phyloP scores from a whole-genome alignment of 2,113 vertebrate genomes.

The Apistogramma diplotaenia region DNA sequence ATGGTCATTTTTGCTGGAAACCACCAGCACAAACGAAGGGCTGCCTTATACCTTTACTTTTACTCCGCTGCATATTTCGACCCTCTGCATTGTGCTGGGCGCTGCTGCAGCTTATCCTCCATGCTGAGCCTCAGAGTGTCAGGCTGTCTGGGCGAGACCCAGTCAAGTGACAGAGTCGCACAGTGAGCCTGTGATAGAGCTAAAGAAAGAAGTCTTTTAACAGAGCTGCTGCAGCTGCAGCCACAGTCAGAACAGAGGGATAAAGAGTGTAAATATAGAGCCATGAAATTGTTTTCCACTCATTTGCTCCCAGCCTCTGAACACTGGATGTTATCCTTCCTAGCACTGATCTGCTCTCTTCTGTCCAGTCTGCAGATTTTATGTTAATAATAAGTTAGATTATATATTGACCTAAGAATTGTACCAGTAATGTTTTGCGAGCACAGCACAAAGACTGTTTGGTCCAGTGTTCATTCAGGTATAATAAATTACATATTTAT shows the following conservation, averaged over 20 bases:
- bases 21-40: background rate
- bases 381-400: background rate
- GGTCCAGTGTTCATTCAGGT: background rate
- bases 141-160: conserved; percentile 47
- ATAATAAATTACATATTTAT: background rate
- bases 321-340: conserved; percentile 2
- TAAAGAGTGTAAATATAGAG: conserved; percentile 66
- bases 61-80: background rate
- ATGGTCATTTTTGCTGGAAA: background rate
- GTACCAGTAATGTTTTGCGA: background rate
- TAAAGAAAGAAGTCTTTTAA: conserved; percentile 72
- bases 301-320: conserved; percentile 7
- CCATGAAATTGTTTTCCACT: conserved; percentile 28
- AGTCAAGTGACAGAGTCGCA: conserved; percentile 63
- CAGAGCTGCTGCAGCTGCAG: conserved; percentile 66
- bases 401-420: background rate
- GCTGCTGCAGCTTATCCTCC: conserved; percentile 41
- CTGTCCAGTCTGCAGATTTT: background rate
- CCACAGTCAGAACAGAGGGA: conserved; percentile 37
- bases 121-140: conserved; percentile 46
- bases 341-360: conserved; percentile 8
- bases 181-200: conserved; percentile 64
- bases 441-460: background rate
- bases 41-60: background rate
- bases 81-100: conserved; percentile 12